Base-by-base conservation (phyloP, 2,888 invertebrate species). In the Drosophila fulvimacula region DNA sequence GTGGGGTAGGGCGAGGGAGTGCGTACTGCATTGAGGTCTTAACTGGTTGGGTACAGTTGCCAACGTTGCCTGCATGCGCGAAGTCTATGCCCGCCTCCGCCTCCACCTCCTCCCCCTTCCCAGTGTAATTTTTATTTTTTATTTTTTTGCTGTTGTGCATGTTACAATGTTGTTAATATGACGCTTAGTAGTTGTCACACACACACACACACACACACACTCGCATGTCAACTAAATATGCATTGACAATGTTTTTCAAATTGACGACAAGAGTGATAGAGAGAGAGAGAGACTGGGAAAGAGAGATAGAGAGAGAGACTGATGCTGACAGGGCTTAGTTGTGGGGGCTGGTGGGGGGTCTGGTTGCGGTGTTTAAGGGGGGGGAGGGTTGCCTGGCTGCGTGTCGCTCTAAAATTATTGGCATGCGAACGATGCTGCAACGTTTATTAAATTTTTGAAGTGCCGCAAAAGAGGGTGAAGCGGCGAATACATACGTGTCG, bases 371-470 rank as follows among this genome's bases (percentile, higher is more conserved):
- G 34, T 3, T 30, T 4, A 2, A 1, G 24, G 13, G 4, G 42
- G 59, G 55, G 34, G 48, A 42, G 4, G 39, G 49, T 21, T 10
- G 27, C 10, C 11, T 39, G 49, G 17, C 7, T 57, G 56, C 61
- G 69, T 38, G 55, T 60, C 61, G 64, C 48, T 77, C 72, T 70
- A 42, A 86, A 88, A 88, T 83, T 83, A 83, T 83, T 83, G 83
- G 88, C 83, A 88, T 88, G 83, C 88, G 76, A 86, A 76, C 86
- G 88, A 82, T 81, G 88, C 88, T 73, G 88, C 81, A 82, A 76
- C 87, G 88, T 88, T 88, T 88, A 83, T 83, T 83, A 88, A 83
- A 88, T 83, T 88, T 83, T 83, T 86, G 63, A 88, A 88, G 89
- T 83, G 83, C 79, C 87, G 64, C 76, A 69, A 64, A 64, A 67